Conservation (phyloP, 2,113 vertebrate species). For the Machaerirhynchus nigripectus region DNA sequence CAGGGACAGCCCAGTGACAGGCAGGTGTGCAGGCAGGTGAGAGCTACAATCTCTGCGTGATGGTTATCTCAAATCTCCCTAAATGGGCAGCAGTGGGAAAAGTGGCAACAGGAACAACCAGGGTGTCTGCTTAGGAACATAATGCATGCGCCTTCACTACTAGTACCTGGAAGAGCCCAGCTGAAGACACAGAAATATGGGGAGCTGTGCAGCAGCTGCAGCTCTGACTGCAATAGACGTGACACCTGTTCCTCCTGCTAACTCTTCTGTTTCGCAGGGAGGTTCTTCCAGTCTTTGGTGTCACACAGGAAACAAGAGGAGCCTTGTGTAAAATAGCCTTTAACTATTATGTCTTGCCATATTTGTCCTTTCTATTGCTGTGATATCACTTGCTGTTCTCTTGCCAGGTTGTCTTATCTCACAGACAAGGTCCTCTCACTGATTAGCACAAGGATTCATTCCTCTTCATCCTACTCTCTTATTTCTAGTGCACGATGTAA, state of each 20-base stretch:
- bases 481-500: not conserved
- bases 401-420: not conserved
- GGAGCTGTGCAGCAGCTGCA: not conserved
- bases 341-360: not conserved
- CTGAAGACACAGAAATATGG: not conserved
- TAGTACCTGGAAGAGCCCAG: not conserved
- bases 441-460: slow-evolving; percentile 32
- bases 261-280: not conserved
- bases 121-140: not conserved
- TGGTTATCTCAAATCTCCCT: not conserved
- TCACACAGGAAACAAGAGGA: not conserved
- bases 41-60: not conserved
- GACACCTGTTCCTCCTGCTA: not conserved
- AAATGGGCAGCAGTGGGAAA: not conserved
- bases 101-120: not conserved
- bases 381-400: not conserved
- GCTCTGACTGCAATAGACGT: not conserved
- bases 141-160: accelerated
- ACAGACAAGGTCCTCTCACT: slow-evolving; percentile 2
- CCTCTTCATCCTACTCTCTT: not conserved
- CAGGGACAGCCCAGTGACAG: not conserved
- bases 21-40: not conserved
- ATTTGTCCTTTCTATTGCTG: not conserved
- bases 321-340: not conserved
- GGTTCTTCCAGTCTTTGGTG: not conserved